Base-by-base conservation (phyloP, 2,797 vertebrate species). In the Scolopax bukidnonensis region DNA sequence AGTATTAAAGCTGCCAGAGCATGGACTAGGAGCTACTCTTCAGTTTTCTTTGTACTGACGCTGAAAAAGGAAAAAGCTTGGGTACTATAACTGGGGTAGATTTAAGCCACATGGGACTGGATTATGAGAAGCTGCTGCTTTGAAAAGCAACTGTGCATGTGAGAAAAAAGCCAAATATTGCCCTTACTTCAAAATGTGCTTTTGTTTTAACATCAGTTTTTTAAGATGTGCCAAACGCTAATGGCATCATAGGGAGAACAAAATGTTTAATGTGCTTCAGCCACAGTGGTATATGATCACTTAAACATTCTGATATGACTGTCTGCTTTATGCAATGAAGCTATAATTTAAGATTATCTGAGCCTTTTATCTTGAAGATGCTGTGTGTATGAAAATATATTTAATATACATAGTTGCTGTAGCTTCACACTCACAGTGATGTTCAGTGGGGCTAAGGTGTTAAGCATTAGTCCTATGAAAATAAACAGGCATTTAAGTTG, bases 41-140 rank as follows among this genome's bases (percentile, higher is more conserved):
- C 28, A 24, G n/a, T n/a, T 84, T 93, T 67, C 89, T 90, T 89
- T 87, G 60, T 80, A 33, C 41, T 68, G 71, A 40, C 32, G 15
- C 51, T 68, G 89, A 47, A 92, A 95, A 89, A 64, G 70, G 41
- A 89, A 84, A 64, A 90, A 60, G 25, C 70, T 89, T 87, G 51
- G 67, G 71, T 70, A 12, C 67, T 83, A 3, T 41, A 85, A 61
- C 67, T 93, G 75, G 51, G 56, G 94, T 93, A 92, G 77, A 51
- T 77, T 96, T 48, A 41, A 89, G 47, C 51, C 86, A 53, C 70
- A 11, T 16, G 40, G 56, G 70, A 79, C 70, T 56, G 54, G 67
- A 41, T 89, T 94, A 50, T 74, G 56, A 85, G 78, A 92, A 90
- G 43, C 51, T 90, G 57, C 32, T 85, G 56, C 67, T 95, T 93